Percentiles rank a stretch among this genome's conserved stretches.
These are phyloP conservation scores for Copidosoma aretas DNA, from an alignment of 2,888 invertebrate species.

Conservation along the genomic window DNA sequence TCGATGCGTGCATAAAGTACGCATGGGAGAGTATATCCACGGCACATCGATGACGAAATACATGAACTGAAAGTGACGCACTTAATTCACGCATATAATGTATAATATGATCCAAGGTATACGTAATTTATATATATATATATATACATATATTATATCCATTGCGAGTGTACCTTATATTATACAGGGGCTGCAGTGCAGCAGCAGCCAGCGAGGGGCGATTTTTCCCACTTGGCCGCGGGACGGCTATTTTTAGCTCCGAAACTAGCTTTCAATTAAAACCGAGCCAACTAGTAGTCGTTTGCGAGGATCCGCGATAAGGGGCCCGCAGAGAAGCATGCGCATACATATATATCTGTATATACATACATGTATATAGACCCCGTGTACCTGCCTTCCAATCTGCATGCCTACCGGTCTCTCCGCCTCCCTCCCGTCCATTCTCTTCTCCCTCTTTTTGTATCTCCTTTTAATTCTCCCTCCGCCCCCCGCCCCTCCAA, in stretches of 20 bases:
- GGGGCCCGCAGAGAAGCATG: slow-evolving; percentile 9
- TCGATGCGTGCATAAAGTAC: not conserved
- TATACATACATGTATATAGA: too few species aligned
- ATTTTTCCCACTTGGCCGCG: slow-evolving; percentile 4
- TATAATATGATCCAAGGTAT: too few species aligned
- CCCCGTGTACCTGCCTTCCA: not conserved
- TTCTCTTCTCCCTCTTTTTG: slow-evolving; percentile 10
- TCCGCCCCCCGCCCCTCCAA: not conserved
- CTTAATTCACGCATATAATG: too few species aligned
- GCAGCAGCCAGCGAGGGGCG: too few species aligned
- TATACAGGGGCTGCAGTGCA: not conserved
- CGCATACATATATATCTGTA: too few species aligned
- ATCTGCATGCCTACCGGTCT: not conserved
- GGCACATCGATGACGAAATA: not conserved
- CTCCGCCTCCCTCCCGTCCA: slow-evolving; percentile 12
- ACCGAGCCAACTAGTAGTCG: slow-evolving; percentile 35
- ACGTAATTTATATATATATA: too few species aligned
- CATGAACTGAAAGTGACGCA: slow-evolving; percentile 11
- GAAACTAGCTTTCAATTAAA: slow-evolving; percentile 41
- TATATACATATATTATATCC: not conserved
- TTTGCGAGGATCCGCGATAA: slow-evolving; percentile 35
- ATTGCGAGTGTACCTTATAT: not conserved
- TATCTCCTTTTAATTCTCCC: slow-evolving; percentile 39
- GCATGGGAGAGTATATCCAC: not conserved
- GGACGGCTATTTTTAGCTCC: slow-evolving; percentile 38